phyloP scores from a whole-genome alignment of 2,888 invertebrate species.

The Leistus spinibarbis region DNA sequence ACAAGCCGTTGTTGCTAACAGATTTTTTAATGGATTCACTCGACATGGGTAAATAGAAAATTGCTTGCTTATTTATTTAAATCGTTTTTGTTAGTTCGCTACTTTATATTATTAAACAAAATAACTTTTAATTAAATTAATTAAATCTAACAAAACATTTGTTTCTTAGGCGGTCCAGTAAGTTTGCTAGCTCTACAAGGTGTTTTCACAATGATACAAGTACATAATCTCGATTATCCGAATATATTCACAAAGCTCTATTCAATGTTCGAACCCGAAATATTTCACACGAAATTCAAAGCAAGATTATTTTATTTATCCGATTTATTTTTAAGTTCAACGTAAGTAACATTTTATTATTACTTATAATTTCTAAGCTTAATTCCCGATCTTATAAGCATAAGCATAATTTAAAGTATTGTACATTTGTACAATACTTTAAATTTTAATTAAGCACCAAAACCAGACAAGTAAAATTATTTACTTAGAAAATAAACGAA shows the following conservation, averaged over 20 bases:
- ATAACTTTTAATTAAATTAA: not conserved
- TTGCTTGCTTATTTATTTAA: not conserved
- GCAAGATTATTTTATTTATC: slow-evolving; percentile 86
- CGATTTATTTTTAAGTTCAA: slow-evolving; percentile 90
- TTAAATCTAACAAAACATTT: slow-evolving; percentile 4
- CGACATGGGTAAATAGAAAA: slow-evolving; percentile 67
- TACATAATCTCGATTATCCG: slow-evolving; percentile 93
- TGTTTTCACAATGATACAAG: slow-evolving; percentile 85
- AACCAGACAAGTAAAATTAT: too few species aligned
- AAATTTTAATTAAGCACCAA: too few species aligned
- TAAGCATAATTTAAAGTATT: too few species aligned
- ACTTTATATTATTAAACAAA: not conserved
- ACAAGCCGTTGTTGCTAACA: slow-evolving; percentile 81
- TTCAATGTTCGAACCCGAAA: slow-evolving; percentile 88
- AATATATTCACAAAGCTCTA: slow-evolving; percentile 95
- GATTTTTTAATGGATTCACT: slow-evolving; percentile 92
- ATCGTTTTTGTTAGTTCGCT: not conserved
- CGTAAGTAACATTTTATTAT: too few species aligned
- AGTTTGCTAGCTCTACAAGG: slow-evolving; percentile 92
- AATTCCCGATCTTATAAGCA: not conserved
- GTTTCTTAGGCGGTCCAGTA: slow-evolving; percentile 76
- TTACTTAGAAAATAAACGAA: too few species aligned
- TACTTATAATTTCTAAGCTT: too few species aligned
- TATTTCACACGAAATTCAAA: slow-evolving; percentile 90
- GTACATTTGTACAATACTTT: too few species aligned